Conservation (phyloP, 2,888 invertebrate species). For the Mythimna ferrago region DNA sequence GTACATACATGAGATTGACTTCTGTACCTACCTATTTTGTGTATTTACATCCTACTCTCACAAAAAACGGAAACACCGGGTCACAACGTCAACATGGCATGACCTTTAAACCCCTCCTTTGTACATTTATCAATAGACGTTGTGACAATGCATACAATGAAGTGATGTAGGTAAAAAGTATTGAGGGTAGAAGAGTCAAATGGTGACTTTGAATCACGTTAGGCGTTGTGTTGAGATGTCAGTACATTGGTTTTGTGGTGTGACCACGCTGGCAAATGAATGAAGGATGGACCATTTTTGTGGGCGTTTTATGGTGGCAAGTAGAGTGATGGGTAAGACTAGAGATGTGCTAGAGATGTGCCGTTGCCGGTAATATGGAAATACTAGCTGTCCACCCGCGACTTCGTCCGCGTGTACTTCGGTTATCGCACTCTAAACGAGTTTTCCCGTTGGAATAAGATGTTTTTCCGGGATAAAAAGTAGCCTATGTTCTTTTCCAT, state of each 20-base stretch:
- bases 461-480: too few species aligned
- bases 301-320: background rate
- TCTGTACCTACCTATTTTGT: too few species aligned
- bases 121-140: constrained; percentile 21
- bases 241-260: constrained; percentile 9
- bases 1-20: too few species aligned
- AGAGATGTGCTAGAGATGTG: too few species aligned
- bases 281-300: constrained; percentile 12
- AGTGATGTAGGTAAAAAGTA: constrained; percentile 18
- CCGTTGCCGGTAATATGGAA: too few species aligned
- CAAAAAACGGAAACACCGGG: constrained; percentile 24
- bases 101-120: constrained; percentile 30
- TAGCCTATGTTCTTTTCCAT: too few species aligned
- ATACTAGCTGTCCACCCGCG: too few species aligned
- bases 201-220: constrained; percentile 22
- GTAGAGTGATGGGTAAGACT: background rate
- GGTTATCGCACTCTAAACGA: too few species aligned
- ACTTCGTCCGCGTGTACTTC: too few species aligned
- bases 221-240: constrained; percentile 28
- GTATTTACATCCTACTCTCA: background rate
- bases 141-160: constrained; percentile 9
- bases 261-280: constrained; percentile 15
- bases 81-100: constrained; percentile 17
- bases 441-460: too few species aligned
- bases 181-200: constrained; percentile 18